These are phyloP conservation scores for Rhinolophus ferrumequinum DNA, from an alignment of 2,113 vertebrate species.

Conservation along the genomic window DNA sequence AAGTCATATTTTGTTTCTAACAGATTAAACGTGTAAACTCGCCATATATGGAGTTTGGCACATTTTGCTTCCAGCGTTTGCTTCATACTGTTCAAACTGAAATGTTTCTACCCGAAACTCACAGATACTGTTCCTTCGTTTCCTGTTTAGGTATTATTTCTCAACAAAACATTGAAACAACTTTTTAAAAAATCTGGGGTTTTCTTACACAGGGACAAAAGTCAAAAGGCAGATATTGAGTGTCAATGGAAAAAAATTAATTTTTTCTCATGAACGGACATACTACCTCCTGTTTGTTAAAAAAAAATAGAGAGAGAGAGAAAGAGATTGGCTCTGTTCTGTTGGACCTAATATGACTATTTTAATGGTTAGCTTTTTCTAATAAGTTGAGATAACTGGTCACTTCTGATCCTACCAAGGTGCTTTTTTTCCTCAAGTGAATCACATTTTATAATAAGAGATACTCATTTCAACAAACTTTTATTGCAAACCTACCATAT, in stretches of 20 bases:
- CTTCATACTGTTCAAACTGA: constrained; percentile 29
- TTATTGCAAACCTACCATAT: background rate
- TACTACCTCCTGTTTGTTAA: background rate
- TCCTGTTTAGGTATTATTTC: constrained; percentile 25
- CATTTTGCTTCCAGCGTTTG: constrained; percentile 52
- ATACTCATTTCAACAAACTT: constrained; percentile 11
- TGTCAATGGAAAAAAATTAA: constrained; percentile 12
- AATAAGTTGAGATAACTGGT: background rate
- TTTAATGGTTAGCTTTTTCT: constrained; percentile 40
- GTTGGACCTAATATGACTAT: background rate
- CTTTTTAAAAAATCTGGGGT: background rate
- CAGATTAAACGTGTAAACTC: constrained; percentile 39
- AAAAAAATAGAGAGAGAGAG: background rate
- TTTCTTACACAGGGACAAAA: background rate
- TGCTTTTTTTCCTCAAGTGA: constrained; percentile 12
- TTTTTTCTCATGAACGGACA: constrained; percentile 21
- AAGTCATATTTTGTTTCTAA: constrained; percentile 85
- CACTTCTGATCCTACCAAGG: background rate
- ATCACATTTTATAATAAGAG: constrained; percentile 32
- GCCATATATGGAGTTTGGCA: background rate
- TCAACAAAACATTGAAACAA: constrained; percentile 23
- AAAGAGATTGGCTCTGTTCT: background rate
- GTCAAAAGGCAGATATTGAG: constrained; percentile 22
- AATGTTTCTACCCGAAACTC: constrained; percentile 57
- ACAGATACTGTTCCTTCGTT: background rate